Percentiles rank a stretch among this genome's conserved stretches.
phyloP scores from a whole-genome alignment of 2,797 vertebrate genomes.

The Cephalopachus bancanus region DNA sequence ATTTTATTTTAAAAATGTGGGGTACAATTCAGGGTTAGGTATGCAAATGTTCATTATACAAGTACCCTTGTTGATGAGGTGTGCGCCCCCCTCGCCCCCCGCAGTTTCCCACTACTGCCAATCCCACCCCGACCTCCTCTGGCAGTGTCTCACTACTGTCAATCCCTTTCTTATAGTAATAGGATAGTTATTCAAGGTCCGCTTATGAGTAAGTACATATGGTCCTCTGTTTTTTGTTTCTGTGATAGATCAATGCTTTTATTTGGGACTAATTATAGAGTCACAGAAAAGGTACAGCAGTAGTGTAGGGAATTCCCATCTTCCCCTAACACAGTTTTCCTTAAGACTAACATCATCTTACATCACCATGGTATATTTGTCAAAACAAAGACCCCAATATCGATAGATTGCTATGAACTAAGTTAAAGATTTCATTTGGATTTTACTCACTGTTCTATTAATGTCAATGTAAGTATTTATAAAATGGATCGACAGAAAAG shows the following conservation, averaged over 20 bases:
- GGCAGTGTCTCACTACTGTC: too few species aligned
- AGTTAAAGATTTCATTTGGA: background rate
- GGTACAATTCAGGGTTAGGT: too few species aligned
- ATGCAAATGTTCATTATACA: too few species aligned
- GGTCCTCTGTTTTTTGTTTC: too few species aligned
- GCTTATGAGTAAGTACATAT: too few species aligned
- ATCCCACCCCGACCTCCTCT: too few species aligned
- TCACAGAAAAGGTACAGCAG: background rate
- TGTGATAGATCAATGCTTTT: background rate
- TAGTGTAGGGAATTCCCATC: background rate
- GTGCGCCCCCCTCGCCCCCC: too few species aligned
- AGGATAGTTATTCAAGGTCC: too few species aligned
- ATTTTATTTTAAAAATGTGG: too few species aligned
- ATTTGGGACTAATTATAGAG: slow-evolving; percentile 11
- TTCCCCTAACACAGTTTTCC: background rate
- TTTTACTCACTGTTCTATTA: background rate
- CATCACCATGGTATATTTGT: background rate
- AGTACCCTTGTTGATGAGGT: too few species aligned
- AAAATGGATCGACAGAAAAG: background rate
- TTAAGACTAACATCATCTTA: background rate
- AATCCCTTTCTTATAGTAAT: too few species aligned
- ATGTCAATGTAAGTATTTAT: background rate
- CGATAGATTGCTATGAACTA: background rate
- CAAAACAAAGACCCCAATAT: background rate
- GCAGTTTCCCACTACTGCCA: too few species aligned